Evolutionary conservation across 2,797 vertebrate species (phyloP).

Genomic region (Loris lydekkerianus): DNA sequence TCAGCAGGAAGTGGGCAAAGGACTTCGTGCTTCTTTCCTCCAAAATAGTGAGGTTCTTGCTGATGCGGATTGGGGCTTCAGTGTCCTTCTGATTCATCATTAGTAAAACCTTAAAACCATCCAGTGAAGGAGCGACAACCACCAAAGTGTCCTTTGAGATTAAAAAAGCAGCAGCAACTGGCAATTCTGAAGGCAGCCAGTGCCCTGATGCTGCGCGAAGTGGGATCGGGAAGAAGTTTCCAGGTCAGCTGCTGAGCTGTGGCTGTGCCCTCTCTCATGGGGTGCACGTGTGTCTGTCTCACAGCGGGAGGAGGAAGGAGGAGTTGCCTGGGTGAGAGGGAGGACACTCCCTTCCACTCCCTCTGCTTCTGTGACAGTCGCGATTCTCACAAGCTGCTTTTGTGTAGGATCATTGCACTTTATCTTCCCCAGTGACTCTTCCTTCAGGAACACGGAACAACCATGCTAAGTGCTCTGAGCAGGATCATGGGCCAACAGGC

Average conservation of each 20-base stretch:
- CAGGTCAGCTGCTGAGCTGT: background rate
- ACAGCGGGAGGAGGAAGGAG: too few relatives aligned
- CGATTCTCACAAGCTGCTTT: background rate
- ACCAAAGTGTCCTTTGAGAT: slow-evolving; percentile 34
- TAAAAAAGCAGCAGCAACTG: background rate
- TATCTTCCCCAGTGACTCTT: background rate
- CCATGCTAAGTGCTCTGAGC: background rate
- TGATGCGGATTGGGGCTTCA: slow-evolving; percentile 84
- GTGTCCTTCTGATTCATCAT: slow-evolving; percentile 86
- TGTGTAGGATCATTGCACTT: background rate
- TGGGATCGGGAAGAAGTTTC: background rate
- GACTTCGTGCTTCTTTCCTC: slow-evolving; percentile 26
- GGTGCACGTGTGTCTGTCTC: background rate
- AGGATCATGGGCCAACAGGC: background rate
- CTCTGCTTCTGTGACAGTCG: background rate
- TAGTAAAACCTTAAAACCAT: slow-evolving; percentile 78
- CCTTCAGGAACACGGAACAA: background rate
- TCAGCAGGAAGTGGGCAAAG: background rate
- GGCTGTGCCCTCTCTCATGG: background rate
- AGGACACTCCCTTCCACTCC: background rate
- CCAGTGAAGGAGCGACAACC: slow-evolving; percentile 71
- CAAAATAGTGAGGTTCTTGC: slow-evolving; percentile 51
- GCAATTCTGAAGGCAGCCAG: background rate
- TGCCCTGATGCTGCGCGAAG: fast-evolving
- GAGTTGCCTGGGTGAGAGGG: background rate